Evolutionary conservation across 2,888 invertebrate species (phyloP), one percentile per base, ranked within the genome.

Genomic region (Colostygia pectinataria): DNA sequence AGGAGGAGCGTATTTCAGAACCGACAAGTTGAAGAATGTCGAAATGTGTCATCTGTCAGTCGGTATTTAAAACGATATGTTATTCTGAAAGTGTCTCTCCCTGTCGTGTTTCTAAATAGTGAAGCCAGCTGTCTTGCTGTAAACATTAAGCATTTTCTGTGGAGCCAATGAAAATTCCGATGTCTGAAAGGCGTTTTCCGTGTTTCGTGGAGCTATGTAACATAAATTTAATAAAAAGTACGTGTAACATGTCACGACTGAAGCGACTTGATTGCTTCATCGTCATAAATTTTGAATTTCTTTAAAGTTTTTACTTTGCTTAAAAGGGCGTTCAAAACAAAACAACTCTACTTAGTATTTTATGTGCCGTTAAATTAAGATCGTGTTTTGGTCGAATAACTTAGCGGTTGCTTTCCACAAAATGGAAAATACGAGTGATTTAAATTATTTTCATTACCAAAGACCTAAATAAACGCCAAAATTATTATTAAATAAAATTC

Each of bases 21-120:
- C 76, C 77, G 85, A 88, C 88, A 88, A 88, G 88, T 88, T 88
- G 85, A 89, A 84, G 87, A 87, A 89, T 89, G 88, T 87, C 81
- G 83, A 89, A 87, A 90, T 86, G 89, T 90, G 90, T 90, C 90
- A 87, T 83, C 89, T 90, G 90, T 90, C 90, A 89, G 79, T 87
- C 74, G 89, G 83, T 78, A 82, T 90, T 90, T 89, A 90, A 83
- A 86, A 77, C 87, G 83, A 89, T 89, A 87, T 88, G 88, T 89
- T 89, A 85, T 84, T 86, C 77, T 77, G 77, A 71, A 84, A 80
- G 80, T 77, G 80, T 75, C 77, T 68, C 65, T 65, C 61, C 29
- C 33, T 65, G 77, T 77, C 77, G 74, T 77, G 77, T 80, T 78
- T 83, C 83, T 77, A 82, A 84, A 85, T 83, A 83, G 81, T 77